phyloP scores from a whole-genome alignment of 2,797 vertebrate species.

The Oryzias dopingdopingensis region DNA sequence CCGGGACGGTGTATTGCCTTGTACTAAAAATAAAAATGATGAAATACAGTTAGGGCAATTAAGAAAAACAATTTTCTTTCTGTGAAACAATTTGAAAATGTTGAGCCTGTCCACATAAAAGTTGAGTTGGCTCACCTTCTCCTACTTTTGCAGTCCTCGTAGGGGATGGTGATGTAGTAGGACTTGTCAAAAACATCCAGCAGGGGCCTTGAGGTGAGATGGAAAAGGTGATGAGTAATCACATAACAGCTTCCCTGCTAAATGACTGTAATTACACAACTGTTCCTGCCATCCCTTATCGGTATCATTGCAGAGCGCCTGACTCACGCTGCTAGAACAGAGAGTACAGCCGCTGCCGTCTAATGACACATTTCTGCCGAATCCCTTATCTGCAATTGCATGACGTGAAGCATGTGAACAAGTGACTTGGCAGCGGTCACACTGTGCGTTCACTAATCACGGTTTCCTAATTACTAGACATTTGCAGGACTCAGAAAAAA shows the following conservation, averaged over 20 bases:
- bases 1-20: slow-evolving; percentile 84
- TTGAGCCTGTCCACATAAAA: not conserved
- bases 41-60: not conserved
- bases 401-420: slow-evolving; percentile 5
- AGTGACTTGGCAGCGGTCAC: not conserved
- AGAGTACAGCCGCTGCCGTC: not conserved
- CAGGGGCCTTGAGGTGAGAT: slow-evolving; percentile 77
- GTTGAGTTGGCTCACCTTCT: slow-evolving; percentile 78
- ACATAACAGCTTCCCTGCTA: not conserved
- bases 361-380: slow-evolving; percentile 24
- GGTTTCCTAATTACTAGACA: not conserved
- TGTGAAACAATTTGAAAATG: too few species aligned
- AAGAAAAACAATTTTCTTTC: too few species aligned
- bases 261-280: slow-evolving; percentile 13
- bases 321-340: not conserved
- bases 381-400: slow-evolving; percentile 59
- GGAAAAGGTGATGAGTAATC: slow-evolving; percentile 5
- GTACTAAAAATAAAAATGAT: slow-evolving; percentile 71
- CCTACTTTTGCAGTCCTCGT: slow-evolving; percentile 88
- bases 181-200: slow-evolving; percentile 80
- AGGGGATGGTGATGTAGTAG: slow-evolving; percentile 87
- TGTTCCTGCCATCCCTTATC: slow-evolving; percentile 26
- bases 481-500: not conserved
- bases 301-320: slow-evolving; percentile 7
- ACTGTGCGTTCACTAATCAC: not conserved